Base-by-base conservation (phyloP, 2,797 vertebrate genomes). In the Pitangus sulphuratus region DNA sequence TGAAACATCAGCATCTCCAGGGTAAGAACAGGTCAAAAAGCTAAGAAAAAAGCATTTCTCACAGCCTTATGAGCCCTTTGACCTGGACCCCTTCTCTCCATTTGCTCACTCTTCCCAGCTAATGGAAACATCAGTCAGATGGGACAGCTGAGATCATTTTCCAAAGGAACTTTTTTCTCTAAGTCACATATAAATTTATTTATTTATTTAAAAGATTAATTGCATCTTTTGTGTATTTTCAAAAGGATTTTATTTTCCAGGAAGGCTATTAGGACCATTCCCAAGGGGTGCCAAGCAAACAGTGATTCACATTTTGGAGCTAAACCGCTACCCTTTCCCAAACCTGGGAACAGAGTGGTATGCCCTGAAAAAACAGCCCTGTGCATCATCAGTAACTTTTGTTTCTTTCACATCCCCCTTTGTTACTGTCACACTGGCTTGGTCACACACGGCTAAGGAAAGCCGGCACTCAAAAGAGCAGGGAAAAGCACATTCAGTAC, bases 341-440 rank as follows among this genome's bases (percentile, higher is more conserved):
- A 44, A 1, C 39, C 16, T 11, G 1, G 37, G 72, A 57, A 83
- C 56, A 77, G 74, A 85, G 51, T 0, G 0, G 12, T 40, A 54
- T 50, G 56, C 8, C 17, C 8, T 10, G 44, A 48, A 83, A 48
- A 83, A 85, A 64, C 37, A 75, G 54, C 39, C 47, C 54, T 3
- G 1, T 37, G 24, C 51, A 75, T 54, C 35, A 45, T 7, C 71
- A 33, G 42, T 22, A 30, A 78, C 58, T 69, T 42, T 8, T 86
- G 39, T 31, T 87, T 40, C 54, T 89, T 87, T 51, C n/a, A 54
- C 57, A 71, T 72, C 6, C 15, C n/a, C 51, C 30, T 64, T 39
- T 2, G 5, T 40, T 87, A 53, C 13, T 25, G 54, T 62, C 50
- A 17, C 5, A 4, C 30, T 50, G 47, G 77, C 58, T 69, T 11